Evolutionary conservation across 1,140 invertebrate species (phyloP), one percentile per base, ranked within the genome.

Genomic region (Sitobion miscanthi): DNA sequence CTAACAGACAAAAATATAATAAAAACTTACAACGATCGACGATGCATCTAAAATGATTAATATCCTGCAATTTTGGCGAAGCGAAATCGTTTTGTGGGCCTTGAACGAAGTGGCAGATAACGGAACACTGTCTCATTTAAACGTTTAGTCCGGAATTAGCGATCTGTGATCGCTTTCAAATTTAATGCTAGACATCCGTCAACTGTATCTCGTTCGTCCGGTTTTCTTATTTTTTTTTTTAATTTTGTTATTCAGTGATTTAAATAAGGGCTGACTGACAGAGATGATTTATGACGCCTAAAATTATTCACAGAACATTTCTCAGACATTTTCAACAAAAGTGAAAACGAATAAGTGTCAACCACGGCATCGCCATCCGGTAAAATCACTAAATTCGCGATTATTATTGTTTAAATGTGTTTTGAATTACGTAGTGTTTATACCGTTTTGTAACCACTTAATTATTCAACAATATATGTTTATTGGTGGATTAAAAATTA

Each of bases 251-350:
- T 69, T 91, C 90, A 25, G 30, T 69, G 57, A 91, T 62, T 91
- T 91, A 91, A 91, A 90, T 90, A 90, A 45, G 42, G 23, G 42
- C 54, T 42, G 42, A 91, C 54, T 30, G 90, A 69, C 90, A 90
- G 88, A 35, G 5, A 42, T 90, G 90, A 91, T 91, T 91, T 91
- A 91, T 69, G 90, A 45, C 30, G 25, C 54, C 57, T 8, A 90
- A 69, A 45, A 91, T 91, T 91, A 91, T 91, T 91, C 90, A 47
- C 90, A 69, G 42, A 91, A 91, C 90, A 42, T 91, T 91, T 91
- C 62, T 91, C 89, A 77, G 38, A 69, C 0, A 47, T 69, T 69
- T 69, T 77, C 54, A 57, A 91, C 54, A 91, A 77, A 91, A 69
- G 42, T 69, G 42, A 90, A 69, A 30, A 62, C 47, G 54, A 90